These are phyloP conservation scores for Cephus spinipes DNA, from an alignment of 2,888 invertebrate genomes.

Conservation along the genomic window DNA sequence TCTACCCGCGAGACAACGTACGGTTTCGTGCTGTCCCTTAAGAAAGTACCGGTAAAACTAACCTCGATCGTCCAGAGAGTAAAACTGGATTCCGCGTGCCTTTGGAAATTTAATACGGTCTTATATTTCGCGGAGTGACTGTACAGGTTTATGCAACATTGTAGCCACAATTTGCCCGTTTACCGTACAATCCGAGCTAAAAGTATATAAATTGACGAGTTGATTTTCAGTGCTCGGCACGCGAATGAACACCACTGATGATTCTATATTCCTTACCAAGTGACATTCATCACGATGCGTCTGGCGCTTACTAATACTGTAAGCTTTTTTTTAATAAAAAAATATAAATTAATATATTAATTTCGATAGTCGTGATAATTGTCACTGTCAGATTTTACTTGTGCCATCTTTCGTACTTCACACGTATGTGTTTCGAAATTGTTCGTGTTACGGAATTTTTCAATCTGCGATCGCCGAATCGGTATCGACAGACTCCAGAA, in stretches of 20 bases:
- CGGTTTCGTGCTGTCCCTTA: neutral
- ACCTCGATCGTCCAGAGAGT: neutral
- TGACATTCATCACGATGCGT: neutral
- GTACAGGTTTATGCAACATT: conserved; percentile 54
- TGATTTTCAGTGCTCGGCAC: neutral
- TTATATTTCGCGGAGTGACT: conserved; percentile 34
- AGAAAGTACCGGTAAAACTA: neutral
- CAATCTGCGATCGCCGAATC: neutral
- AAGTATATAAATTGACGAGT: conserved; percentile 11
- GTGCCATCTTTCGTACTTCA: neutral
- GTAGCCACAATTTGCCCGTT: conserved; percentile 52
- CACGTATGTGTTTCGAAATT: neutral
- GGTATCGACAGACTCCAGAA: neutral
- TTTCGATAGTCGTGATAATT: neutral
- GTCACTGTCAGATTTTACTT: neutral
- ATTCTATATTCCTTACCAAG: neutral
- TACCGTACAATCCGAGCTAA: conserved; percentile 36
- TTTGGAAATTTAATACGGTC: conserved; percentile 36
- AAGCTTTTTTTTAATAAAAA: too few species aligned
- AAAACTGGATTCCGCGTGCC: conserved; percentile 26
- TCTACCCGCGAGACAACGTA: neutral
- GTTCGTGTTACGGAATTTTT: neutral
- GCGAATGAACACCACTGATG: neutral
- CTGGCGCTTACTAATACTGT: neutral
- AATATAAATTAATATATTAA: neutral